phyloP scores from a whole-genome alignment of 2,888 invertebrate species.

The Aleiodes testaceus region DNA sequence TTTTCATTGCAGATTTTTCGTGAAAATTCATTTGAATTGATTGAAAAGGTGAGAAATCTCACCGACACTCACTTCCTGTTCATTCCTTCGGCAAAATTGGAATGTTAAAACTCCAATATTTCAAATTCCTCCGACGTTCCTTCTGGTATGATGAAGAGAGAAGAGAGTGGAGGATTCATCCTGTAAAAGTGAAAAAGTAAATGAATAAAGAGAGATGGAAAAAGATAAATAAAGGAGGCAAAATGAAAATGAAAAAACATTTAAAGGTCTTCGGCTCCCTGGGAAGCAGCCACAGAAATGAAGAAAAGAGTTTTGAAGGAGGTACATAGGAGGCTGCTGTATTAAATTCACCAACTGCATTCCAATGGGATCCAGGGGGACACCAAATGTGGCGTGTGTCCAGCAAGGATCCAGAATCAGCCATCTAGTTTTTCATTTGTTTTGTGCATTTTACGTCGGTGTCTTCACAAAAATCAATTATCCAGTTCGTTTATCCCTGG shows the following conservation, averaged over 20 bases:
- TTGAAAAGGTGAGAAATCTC: constrained; percentile 17
- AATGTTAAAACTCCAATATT: constrained; percentile 48
- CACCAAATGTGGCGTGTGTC: constrained; percentile 55
- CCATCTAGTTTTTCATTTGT: constrained; percentile 38
- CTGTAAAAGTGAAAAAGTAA: constrained; percentile 4
- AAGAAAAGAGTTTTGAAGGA: constrained; percentile 28
- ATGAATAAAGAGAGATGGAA: background rate
- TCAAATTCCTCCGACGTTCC: constrained; percentile 42
- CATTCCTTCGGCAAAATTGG: constrained; percentile 13
- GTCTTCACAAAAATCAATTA: constrained; percentile 62
- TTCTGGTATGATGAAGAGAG: constrained; percentile 11
- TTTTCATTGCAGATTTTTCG: background rate
- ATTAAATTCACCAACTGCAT: constrained; percentile 60
- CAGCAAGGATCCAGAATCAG: constrained; percentile 39
- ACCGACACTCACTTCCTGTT: constrained; percentile 2
- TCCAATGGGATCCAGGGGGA: constrained; percentile 50
- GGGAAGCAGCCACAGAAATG: constrained; percentile 25
- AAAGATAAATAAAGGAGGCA: constrained; percentile 12
- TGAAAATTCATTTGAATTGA: too few species aligned
- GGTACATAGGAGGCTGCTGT: constrained; percentile 46
- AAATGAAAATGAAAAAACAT: constrained; percentile 7
- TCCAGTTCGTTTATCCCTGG: constrained; percentile 28
- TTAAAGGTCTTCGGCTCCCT: constrained; percentile 20
- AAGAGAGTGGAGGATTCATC: constrained; percentile 19
- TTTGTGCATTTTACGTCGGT: constrained; percentile 41